A percentile compares a stretch with the other conserved stretches of the same genome.
Conservation (phyloP, 1,140 invertebrate species). For the Trichonephila clavata region DNA sequence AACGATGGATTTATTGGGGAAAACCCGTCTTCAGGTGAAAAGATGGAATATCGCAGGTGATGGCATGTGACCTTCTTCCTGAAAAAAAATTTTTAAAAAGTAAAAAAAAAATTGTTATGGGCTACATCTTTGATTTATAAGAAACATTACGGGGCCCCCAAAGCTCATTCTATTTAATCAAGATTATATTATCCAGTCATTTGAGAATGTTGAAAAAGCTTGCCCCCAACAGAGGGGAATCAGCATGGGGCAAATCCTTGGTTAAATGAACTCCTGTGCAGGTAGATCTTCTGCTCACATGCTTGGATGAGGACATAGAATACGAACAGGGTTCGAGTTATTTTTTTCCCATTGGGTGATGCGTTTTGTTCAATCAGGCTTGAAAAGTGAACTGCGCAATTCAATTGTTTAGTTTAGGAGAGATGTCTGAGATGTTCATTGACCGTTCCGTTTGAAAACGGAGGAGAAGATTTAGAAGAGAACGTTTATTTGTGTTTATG, state of each 20-base stretch:
- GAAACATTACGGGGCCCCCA: neutral
- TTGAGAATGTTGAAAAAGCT: slow-evolving; percentile 45
- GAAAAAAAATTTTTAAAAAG: neutral
- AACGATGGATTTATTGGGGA: slow-evolving; percentile 34
- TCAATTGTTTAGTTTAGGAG: neutral
- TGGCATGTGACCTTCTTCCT: neutral
- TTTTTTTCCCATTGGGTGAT: neutral
- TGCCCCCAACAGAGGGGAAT: neutral
- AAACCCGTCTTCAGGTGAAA: slow-evolving; percentile 42
- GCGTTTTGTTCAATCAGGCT: slow-evolving; percentile 9
- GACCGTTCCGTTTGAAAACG: neutral
- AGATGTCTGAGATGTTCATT: no score
- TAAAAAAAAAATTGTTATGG: slow-evolving; percentile 16
- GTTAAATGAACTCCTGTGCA: neutral
- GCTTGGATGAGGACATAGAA: slow-evolving; percentile 20
- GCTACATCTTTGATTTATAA: slow-evolving; percentile 21
- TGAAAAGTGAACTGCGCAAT: neutral
- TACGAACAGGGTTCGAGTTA: neutral
- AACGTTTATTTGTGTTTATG: neutral
- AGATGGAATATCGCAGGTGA: slow-evolving; percentile 43
- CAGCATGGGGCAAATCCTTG: slow-evolving; percentile 4
- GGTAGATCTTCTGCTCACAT: neutral
- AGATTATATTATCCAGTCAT: slow-evolving; percentile 54
- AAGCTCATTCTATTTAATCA: slow-evolving; percentile 39
- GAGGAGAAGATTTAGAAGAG: neutral